phyloP scores from a whole-genome alignment of 2,888 invertebrate species.

The Euproctis similis region DNA sequence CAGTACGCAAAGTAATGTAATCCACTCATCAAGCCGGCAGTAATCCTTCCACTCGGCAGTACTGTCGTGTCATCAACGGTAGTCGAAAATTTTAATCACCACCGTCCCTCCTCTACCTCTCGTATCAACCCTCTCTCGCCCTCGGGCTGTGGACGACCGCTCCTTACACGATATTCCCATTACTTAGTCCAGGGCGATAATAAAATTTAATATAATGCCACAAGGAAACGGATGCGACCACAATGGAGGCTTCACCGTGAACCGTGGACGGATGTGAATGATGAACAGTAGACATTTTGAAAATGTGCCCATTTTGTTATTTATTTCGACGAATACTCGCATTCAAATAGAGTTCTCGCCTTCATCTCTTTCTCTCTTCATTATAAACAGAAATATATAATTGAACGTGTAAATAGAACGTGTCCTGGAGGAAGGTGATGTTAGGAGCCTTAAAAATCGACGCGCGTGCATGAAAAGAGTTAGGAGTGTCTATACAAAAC shows the following conservation, averaged over 20 bases:
- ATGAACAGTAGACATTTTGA: constrained; percentile 24
- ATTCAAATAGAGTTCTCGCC: too few species aligned
- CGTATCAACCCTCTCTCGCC: constrained; percentile 38
- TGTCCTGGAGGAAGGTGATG: too few species aligned
- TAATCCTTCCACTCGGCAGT: constrained; percentile 65
- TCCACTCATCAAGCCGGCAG: constrained; percentile 69
- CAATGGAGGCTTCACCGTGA: constrained; percentile 41
- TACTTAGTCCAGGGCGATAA: constrained; percentile 75
- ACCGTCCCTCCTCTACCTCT: constrained; percentile 22
- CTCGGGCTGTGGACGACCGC: constrained; percentile 61
- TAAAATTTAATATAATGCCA: constrained; percentile 75
- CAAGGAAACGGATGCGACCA: constrained; percentile 63
- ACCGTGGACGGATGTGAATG: constrained; percentile 22
- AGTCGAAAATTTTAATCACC: constrained; percentile 75
- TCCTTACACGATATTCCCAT: constrained; percentile 78
- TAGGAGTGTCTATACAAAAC: too few species aligned
- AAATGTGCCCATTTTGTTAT: constrained; percentile 1
- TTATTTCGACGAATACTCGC: too few species aligned
- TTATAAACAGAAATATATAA: too few species aligned
- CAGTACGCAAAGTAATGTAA: constrained; percentile 59
- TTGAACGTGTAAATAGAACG: too few species aligned
- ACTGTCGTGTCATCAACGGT: constrained; percentile 70
- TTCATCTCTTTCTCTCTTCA: too few species aligned
- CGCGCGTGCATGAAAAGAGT: too few species aligned
- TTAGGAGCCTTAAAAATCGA: too few species aligned